phyloP scores from a whole-genome alignment of 1,140 invertebrate species.

The Euglossa dilemma region DNA sequence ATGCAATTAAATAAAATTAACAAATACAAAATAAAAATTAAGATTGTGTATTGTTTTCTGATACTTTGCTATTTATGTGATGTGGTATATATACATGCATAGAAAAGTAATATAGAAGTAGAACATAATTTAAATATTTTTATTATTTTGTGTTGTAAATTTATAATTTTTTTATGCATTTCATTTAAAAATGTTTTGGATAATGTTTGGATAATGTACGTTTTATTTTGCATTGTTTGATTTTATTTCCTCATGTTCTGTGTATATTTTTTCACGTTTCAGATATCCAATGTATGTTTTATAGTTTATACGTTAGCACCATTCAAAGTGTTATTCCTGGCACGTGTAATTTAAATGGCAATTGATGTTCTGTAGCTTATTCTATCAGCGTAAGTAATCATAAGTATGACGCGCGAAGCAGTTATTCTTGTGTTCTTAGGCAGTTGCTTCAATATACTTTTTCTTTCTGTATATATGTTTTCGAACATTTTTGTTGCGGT shows the following conservation, averaged over 20 bases:
- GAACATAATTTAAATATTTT: conserved; percentile 47
- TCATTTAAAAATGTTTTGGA: not conserved
- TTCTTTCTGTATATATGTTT: conserved; percentile 40
- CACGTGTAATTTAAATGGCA: conserved; percentile 71
- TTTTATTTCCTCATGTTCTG: conserved; percentile 60
- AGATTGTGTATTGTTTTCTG: not conserved
- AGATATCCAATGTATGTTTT: conserved; percentile 73
- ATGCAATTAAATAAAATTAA: not conserved
- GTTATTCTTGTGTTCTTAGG: conserved; percentile 17
- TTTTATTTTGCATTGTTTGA: conserved; percentile 54
- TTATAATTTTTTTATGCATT: conserved; percentile 36
- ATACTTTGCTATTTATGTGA: conserved; percentile 14
- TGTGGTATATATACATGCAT: not conserved
- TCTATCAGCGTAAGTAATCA: conserved; percentile 70
- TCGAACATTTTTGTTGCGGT: not conserved
- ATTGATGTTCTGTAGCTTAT: conserved; percentile 68
- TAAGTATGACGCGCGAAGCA: conserved; percentile 58
- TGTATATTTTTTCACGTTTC: conserved; percentile 75
- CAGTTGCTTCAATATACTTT: not conserved
- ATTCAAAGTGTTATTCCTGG: conserved; percentile 72
- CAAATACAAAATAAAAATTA: not conserved
- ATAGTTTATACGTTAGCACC: conserved; percentile 74
- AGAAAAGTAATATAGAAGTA: conserved; percentile 48
- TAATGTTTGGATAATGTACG: conserved; percentile 9
- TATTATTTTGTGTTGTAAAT: conserved; percentile 32